A percentile compares a stretch with the other conserved stretches of the same genome.
Evolutionary conservation across 2,113 vertebrate species (phyloP).

Genomic region (Oreochromis niloticus): DNA sequence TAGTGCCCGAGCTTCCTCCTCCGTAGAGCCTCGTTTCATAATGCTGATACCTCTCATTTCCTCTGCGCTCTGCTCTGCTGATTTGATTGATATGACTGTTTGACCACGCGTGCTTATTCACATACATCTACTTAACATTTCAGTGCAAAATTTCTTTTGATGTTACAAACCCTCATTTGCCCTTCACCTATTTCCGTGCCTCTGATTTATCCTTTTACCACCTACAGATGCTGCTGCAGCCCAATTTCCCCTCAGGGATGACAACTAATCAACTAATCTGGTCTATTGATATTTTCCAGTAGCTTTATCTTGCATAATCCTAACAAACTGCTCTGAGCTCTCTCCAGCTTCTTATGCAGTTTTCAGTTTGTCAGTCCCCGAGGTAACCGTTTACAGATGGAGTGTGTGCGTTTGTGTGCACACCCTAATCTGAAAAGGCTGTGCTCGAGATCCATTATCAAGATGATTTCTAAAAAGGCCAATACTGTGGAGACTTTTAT

Average conservation of each 20-base stretch:
- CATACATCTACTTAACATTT: background rate
- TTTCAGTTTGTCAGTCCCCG: background rate
- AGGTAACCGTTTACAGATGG: background rate
- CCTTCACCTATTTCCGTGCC: background rate
- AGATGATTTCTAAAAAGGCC: background rate
- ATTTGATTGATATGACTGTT: background rate
- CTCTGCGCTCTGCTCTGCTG: background rate
- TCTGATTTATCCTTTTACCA: background rate
- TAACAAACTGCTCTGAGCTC: constrained; percentile 9
- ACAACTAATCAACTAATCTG: background rate
- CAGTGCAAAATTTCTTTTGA: background rate
- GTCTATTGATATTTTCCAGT: constrained; percentile 23
- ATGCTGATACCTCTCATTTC: background rate
- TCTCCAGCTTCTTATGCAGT: background rate
- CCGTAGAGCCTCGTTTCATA: background rate
- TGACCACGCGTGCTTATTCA: background rate
- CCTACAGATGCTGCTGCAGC: background rate
- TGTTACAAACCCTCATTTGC: background rate
- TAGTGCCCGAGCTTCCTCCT: background rate
- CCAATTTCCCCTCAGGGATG: background rate
- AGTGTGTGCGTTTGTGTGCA: background rate
- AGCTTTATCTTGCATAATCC: constrained; percentile 29
- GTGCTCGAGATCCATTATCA: background rate
- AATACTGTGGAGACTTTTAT: background rate
- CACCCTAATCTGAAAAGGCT: constrained; percentile 1